Evolutionary conservation across 2,797 vertebrate genomes (phyloP).

Genomic region (Cheirogaleus major): DNA sequence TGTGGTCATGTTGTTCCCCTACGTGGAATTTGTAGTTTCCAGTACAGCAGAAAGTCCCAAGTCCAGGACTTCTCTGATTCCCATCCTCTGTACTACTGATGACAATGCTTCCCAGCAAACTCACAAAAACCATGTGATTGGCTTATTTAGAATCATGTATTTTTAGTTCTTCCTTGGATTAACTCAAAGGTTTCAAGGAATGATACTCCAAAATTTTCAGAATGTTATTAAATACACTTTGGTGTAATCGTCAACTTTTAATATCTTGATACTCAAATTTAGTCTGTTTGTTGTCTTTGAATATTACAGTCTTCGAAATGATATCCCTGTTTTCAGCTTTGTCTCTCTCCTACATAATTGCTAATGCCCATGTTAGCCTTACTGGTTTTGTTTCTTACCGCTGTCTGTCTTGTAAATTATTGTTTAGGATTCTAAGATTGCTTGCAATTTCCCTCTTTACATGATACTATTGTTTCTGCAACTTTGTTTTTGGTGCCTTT

Average conservation of each 20-base stretch:
- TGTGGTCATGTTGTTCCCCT: neutral
- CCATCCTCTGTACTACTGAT: neutral
- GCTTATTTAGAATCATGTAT: neutral
- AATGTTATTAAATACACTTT: conserved; percentile 21
- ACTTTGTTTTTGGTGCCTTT: neutral
- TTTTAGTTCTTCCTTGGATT: neutral
- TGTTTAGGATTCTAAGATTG: neutral
- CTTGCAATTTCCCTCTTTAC: neutral
- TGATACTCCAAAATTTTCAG: neutral
- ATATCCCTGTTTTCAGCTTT: neutral
- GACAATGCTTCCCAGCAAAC: neutral
- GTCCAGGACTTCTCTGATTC: neutral
- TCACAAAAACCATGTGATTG: neutral
- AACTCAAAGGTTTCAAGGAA: neutral
- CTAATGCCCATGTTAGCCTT: neutral
- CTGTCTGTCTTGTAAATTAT: conserved; percentile 1
- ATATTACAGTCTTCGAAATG: neutral
- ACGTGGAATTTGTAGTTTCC: neutral
- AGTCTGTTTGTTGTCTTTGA: neutral
- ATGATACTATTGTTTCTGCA: neutral
- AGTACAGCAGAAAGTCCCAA: neutral
- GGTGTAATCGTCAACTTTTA: neutral
- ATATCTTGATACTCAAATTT: neutral
- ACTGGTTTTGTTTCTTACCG: neutral
- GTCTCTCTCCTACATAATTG: neutral